Base-by-base conservation (phyloP, 2,797 vertebrate species). In the Alectoris magna region DNA sequence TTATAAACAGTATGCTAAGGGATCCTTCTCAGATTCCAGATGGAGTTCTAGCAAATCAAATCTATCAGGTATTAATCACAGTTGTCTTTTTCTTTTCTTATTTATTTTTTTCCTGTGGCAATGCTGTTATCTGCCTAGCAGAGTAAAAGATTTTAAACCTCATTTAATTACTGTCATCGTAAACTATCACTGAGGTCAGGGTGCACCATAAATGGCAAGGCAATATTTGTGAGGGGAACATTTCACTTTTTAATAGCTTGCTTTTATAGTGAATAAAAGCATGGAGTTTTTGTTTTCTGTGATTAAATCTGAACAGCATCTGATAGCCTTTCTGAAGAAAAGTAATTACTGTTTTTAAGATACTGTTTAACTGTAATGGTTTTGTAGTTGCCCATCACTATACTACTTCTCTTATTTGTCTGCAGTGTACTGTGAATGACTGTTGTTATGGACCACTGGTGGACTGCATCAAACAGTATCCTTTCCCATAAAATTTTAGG, bases 401-500 rank as follows among this genome's bases (percentile, higher is more conserved):
- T 67, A 91, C 87, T 81, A 83, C 78, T 93, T 86, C 93, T 97
- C 95, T 97, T 97, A 90, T 97, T 97, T 97, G 86, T 97, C 97
- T 98, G 97, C 98, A 99, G 99, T 99, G 99, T 98, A 99, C 98
- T 96, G 98, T 99, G 98, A 99, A 99, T 94, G 99, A 99, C 98
- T 99, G 98, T 97, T 99, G 99, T 99, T 99, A 99, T 98, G 99
- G 99, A 98, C 99, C 99, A 92, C 98, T 99, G 98, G 99, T 99
- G 97, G 99, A 99, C 98, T 99, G 99, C 98, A 99, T 99, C 99
- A 99, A 99, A 99, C 99, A 99, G 99, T 99, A 99, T 99, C 99
- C 99, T 99, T 98, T 98, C 97, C 97, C 98, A 98, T 99, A 98
- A 99, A 98, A 98, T 98, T 98, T 99, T 98, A 99, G 98, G 98